These are phyloP conservation scores for Aporophyla nigra DNA, from an alignment of 2,888 invertebrate genomes.

Conservation along the genomic window DNA sequence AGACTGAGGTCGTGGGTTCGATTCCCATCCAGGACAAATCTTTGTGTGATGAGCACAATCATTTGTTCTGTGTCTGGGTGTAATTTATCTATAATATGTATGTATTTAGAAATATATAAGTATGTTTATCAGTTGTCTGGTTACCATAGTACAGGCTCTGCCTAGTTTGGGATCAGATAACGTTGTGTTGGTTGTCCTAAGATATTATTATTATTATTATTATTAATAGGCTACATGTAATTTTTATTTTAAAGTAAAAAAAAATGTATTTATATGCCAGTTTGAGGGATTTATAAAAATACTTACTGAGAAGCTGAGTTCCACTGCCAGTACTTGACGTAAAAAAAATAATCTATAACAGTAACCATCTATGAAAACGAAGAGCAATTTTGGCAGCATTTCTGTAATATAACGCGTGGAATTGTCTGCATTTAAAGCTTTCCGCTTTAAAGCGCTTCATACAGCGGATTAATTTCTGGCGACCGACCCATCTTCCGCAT, in stretches of 20 bases:
- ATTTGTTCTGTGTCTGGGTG: too few relatives aligned
- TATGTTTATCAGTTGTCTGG: too few relatives aligned
- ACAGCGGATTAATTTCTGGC: slow-evolving; percentile 43
- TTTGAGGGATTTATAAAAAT: neutral
- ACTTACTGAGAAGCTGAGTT: neutral
- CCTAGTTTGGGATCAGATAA: too few relatives aligned
- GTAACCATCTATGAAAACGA: neutral
- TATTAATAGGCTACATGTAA: neutral
- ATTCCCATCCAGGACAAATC: too few relatives aligned
- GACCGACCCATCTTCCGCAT: slow-evolving; percentile 31
- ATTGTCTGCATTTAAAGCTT: slow-evolving; percentile 35
- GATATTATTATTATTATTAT: too few relatives aligned
- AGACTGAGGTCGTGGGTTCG: too few relatives aligned
- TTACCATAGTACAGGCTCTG: too few relatives aligned
- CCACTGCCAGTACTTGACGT: neutral
- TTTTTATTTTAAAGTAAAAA: neutral
- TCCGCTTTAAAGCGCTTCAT: slow-evolving; percentile 20
- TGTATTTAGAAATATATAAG: too few relatives aligned
- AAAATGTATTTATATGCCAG: neutral
- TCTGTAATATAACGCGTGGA: slow-evolving; percentile 9
- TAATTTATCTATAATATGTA: too few relatives aligned
- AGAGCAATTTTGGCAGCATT: slow-evolving; percentile 17
- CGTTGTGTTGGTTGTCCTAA: too few relatives aligned
- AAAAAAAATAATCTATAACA: neutral
- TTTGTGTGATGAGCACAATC: too few relatives aligned